phyloP scores from a whole-genome alignment of 2,888 invertebrate genomes.

The Meliscaeva auricollis region DNA sequence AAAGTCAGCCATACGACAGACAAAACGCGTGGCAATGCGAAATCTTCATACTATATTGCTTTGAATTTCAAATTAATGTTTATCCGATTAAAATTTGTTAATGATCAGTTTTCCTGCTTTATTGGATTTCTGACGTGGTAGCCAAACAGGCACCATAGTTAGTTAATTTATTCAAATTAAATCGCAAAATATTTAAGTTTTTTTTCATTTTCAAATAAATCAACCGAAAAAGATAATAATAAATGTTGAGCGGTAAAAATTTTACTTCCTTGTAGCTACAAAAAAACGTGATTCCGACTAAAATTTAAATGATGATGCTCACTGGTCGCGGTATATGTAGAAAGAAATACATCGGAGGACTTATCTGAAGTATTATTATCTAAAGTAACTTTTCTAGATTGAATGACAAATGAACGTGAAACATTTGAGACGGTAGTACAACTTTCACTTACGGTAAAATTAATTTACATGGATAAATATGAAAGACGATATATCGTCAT shows the following conservation, averaged over 20 bases:
- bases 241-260: conserved; percentile 8
- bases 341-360: background rate
- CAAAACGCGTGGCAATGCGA: conserved; percentile 23
- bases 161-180: conserved; percentile 31
- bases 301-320: conserved; percentile 3
- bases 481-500: too few species aligned
- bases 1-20: conserved; percentile 18
- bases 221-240: background rate
- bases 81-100: conserved; percentile 21
- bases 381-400: too few species aligned
- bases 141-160: conserved; percentile 27
- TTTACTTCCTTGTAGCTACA: conserved; percentile 31
- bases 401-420: too few species aligned
- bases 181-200: background rate
- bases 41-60: background rate
- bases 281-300: background rate
- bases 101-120: conserved; percentile 33
- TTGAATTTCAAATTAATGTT: conserved; percentile 31
- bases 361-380: too few species aligned
- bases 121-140: conserved; percentile 18
- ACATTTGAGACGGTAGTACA: too few species aligned
- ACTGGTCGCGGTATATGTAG: too few species aligned
- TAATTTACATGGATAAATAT: too few species aligned
- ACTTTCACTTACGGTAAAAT: too few species aligned
- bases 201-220: conserved; percentile 31